Evolutionary conservation across 2,888 invertebrate genomes (phyloP).

Genomic region (Nesidiocoris tenuis): DNA sequence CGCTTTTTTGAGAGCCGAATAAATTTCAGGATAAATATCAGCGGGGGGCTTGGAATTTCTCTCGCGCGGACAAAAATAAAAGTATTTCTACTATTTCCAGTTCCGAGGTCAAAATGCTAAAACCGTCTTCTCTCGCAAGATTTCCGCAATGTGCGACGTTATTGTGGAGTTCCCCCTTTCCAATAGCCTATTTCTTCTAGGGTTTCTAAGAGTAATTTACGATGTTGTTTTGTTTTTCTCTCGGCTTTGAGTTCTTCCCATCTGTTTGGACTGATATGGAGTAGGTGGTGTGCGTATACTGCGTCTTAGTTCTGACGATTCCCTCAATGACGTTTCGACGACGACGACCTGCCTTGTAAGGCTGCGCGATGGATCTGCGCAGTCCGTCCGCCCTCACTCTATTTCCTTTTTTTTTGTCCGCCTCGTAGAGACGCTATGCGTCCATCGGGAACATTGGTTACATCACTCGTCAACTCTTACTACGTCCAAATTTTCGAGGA

Average conservation of each 20-base stretch:
- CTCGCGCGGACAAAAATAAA: background rate
- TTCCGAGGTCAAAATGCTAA: background rate
- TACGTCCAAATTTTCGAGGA: too few species aligned
- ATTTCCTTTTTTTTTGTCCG: too few species aligned
- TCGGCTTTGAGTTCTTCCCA: too few species aligned
- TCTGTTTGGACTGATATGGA: too few species aligned
- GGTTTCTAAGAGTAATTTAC: too few species aligned
- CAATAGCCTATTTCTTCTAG: too few species aligned
- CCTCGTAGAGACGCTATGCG: too few species aligned
- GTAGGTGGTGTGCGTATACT: background rate
- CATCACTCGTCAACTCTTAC: too few species aligned
- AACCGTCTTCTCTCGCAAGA: background rate
- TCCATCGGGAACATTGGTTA: too few species aligned
- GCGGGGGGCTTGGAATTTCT: background rate
- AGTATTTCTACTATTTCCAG: background rate
- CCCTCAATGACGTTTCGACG: background rate
- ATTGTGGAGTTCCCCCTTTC: too few species aligned
- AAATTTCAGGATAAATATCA: background rate
- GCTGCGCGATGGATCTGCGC: background rate
- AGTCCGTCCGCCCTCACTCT: background rate
- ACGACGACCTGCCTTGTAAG: background rate
- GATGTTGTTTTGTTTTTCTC: too few species aligned
- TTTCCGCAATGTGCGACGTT: background rate
- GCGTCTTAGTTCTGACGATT: background rate
- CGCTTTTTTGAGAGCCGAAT: background rate